These are phyloP conservation scores for Romanogobio albipinnatus DNA, from an alignment of 2,113 vertebrate species.

Conservation along the genomic window DNA sequence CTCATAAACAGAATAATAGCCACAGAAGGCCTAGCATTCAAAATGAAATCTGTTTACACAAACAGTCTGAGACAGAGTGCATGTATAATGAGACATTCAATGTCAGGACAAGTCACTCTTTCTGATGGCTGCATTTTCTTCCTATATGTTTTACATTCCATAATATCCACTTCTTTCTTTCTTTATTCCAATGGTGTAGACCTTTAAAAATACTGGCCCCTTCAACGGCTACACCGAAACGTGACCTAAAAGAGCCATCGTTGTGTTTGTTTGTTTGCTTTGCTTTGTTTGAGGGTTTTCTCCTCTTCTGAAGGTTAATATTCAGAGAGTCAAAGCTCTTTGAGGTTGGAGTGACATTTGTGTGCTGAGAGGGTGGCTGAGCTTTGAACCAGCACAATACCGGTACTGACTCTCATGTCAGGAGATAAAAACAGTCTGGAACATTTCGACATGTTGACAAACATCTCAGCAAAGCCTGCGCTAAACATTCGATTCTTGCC, in stretches of 20 bases:
- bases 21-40: slow-evolving; percentile 7
- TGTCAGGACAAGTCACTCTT: neutral
- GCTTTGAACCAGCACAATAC: slow-evolving; percentile 47
- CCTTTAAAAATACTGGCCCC: neutral
- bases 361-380: slow-evolving; percentile 30
- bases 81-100: slow-evolving; percentile 25
- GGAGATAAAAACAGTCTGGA: slow-evolving; percentile 38
- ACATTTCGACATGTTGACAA: slow-evolving; percentile 8
- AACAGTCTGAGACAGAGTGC: slow-evolving; percentile 6
- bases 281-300: slow-evolving; percentile 25
- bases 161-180: neutral
- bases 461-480: slow-evolving; percentile 9
- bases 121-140: slow-evolving; percentile 1
- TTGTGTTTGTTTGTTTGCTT: slow-evolving; percentile 26
- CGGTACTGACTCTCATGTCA: slow-evolving; percentile 22
- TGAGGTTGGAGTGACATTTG: slow-evolving; percentile 48
- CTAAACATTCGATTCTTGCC: neutral
- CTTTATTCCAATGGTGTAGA: neutral
- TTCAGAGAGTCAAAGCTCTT: slow-evolving; percentile 34
- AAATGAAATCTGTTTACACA: slow-evolving; percentile 14
- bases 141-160: neutral
- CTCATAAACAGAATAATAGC: neutral
- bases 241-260: neutral
- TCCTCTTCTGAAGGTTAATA: slow-evolving; percentile 35
- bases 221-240: neutral